Evolutionary conservation across 2,888 invertebrate genomes (phyloP), one percentile per base, ranked within the genome.

Genomic region (Macrophya annulata): DNA sequence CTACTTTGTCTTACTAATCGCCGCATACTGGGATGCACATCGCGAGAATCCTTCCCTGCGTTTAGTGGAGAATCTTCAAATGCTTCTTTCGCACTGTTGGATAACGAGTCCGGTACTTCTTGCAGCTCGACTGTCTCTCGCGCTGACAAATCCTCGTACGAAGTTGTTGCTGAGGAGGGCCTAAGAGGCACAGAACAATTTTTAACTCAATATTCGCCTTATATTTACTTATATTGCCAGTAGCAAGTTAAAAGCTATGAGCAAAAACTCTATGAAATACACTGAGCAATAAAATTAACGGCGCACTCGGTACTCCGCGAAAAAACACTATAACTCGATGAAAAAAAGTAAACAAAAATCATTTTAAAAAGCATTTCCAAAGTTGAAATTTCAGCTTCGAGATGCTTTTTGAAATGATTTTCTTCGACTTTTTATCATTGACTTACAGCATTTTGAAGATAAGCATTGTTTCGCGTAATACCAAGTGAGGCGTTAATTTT

Each of bases 1-100:
- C 97, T 98, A 84, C 96, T 95, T 93, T 98, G 98, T 10, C 97
- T 95, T 12, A 96, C 96, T 55, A 98, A 93, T 90, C 96, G 95
- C 68, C 96, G 95, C 95, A 96, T 96, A n/a, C 74, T 85, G 9
- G 85, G 76, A 37, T 81, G 51, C 8, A 79, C 15, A 74, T 85
- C 85, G 12, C 81, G 87, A 43, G 82, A 74, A 51, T 86, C 85
- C 21, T 76, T 79, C 37, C 51, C 72, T 71, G 79, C 17, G 68
- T 76, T 74, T 68, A 88, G 72, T 59, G 88, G 86, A 84, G 86
- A 72, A 37, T 85, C 45, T 85, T 87, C 86, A 21, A 76, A 72
- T 74, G 74, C 43, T 5, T 86, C 85, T 4, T 86, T 86, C 10
- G 86, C 77, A 15, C 86, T 84, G 48, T 86, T 55, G 45, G 83